phyloP scores from a whole-genome alignment of 2,113 vertebrate genomes.

The Oplegnathus fasciatus region DNA sequence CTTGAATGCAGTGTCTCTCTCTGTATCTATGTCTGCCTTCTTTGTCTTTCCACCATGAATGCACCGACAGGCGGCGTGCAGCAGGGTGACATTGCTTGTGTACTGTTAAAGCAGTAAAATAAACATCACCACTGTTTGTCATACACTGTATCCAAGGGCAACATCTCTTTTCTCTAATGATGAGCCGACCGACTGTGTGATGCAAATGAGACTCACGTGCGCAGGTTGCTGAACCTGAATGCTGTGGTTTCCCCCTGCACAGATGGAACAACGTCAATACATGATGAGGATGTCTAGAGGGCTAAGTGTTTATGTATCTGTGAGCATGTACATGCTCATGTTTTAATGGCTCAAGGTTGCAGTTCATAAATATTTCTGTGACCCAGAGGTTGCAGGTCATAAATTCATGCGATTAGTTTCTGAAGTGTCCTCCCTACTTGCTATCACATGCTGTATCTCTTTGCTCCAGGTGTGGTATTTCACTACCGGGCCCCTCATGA shows the following conservation, averaged over 20 bases:
- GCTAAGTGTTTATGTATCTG: conserved; percentile 38
- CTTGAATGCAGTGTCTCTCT: conserved; percentile 3
- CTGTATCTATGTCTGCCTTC: conserved; percentile 20
- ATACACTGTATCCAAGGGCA: conserved; percentile 65
- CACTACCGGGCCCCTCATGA: conserved; percentile 93
- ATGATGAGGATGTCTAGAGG: conserved; percentile 49
- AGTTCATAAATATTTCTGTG: conserved; percentile 39
- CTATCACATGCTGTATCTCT: conserved; percentile 11
- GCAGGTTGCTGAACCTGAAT: conserved; percentile 45
- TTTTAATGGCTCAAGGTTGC: conserved; percentile 40
- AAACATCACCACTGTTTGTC: conserved; percentile 65
- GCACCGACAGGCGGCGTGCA: not conserved
- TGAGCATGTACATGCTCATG: conserved; percentile 24
- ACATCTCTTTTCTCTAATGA: conserved; percentile 47
- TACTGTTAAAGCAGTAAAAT: conserved; percentile 61
- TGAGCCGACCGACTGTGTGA: conserved; percentile 34
- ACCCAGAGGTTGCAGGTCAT: conserved; percentile 33
- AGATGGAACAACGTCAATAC: conserved; percentile 59
- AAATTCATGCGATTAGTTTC: not conserved
- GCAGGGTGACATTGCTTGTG: conserved; percentile 48
- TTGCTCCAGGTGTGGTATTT: conserved; percentile 90
- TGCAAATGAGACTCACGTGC: conserved; percentile 64
- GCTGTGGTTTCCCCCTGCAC: conserved; percentile 36
- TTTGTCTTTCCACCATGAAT: conserved; percentile 34
- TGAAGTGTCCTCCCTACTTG: not conserved